A percentile compares a stretch with the other conserved stretches of the same genome.
Evolutionary conservation across 2,888 invertebrate genomes (phyloP).

Genomic region (Sturmia bella): DNA sequence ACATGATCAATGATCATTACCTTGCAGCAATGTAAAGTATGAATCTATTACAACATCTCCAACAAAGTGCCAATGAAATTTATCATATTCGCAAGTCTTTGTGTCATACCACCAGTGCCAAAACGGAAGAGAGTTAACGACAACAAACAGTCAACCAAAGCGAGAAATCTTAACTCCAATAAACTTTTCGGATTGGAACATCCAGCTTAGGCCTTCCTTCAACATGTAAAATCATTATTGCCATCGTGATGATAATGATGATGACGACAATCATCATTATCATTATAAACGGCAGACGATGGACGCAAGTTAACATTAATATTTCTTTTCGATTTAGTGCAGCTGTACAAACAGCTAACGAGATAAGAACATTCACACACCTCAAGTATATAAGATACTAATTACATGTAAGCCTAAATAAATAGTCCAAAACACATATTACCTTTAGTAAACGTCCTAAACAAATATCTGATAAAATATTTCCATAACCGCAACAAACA

Average conservation of each 20-base stretch:
- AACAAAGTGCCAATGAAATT: conserved; percentile 70
- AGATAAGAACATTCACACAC: too few species aligned
- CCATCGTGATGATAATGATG: conserved; percentile 29
- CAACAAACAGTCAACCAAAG: conserved; percentile 5
- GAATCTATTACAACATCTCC: conserved; percentile 68
- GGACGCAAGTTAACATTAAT: too few species aligned
- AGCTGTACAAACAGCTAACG: too few species aligned
- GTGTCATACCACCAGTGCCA: conserved; percentile 56
- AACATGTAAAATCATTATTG: conserved; percentile 18
- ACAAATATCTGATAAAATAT: too few species aligned
- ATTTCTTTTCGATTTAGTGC: too few species aligned
- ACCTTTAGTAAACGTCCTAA: too few species aligned
- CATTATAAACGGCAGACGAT: conserved; percentile 54
- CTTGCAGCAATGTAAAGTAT: conserved; percentile 67
- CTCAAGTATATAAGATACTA: too few species aligned
- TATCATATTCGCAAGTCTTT: conserved; percentile 67
- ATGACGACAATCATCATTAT: conserved; percentile 38
- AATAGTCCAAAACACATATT: too few species aligned
- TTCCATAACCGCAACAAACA: too few species aligned
- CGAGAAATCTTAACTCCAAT: conserved; percentile 42
- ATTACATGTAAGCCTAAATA: too few species aligned
- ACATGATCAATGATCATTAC: conserved; percentile 68
- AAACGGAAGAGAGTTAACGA: conserved; percentile 6
- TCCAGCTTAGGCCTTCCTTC: conserved; percentile 18
- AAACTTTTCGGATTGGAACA: conserved; percentile 43